phyloP scores from a whole-genome alignment of 2,888 invertebrate genomes.

The Zhengitettix transpicula region DNA sequence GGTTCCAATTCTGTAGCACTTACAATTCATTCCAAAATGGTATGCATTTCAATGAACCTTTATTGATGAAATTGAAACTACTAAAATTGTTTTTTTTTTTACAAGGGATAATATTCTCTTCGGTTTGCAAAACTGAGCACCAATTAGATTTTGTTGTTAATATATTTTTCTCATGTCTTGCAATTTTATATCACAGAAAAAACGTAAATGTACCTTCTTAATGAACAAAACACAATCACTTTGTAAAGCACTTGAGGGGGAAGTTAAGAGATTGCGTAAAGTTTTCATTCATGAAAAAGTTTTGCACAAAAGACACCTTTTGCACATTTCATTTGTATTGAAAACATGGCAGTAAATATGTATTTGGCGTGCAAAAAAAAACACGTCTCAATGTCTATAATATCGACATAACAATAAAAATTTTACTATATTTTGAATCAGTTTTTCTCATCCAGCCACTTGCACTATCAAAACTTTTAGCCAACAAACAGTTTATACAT shows the following conservation, averaged over 20 bases:
- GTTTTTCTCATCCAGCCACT: too few relatives aligned
- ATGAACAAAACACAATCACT: constrained; percentile 16
- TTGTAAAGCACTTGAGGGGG: constrained; percentile 21
- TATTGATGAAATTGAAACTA: constrained; percentile 12
- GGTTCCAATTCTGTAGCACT: neutral
- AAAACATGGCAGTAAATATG: constrained; percentile 9
- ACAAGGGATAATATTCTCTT: constrained; percentile 4
- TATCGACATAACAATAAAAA: neutral
- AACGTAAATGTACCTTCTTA: constrained; percentile 15
- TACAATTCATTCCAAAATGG: neutral
- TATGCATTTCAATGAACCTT: constrained; percentile 1
- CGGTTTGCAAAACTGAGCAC: constrained; percentile 17
- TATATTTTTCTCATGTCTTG: constrained; percentile 10
- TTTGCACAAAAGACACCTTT: constrained; percentile 3
- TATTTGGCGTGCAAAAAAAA: neutral
- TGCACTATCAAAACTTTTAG: too few relatives aligned
- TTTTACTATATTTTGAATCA: too few relatives aligned
- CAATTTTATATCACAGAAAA: constrained; percentile 20
- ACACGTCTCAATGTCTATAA: neutral
- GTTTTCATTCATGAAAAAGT: constrained; percentile 8
- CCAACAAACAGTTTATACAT: too few relatives aligned
- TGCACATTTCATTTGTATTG: neutral
- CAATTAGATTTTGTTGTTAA: constrained; percentile 15
- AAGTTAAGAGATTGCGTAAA: constrained; percentile 17
- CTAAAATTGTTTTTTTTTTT: constrained; percentile 8